Conservation (phyloP, 1,140 invertebrate species). For the Coptotermes formosanus region DNA sequence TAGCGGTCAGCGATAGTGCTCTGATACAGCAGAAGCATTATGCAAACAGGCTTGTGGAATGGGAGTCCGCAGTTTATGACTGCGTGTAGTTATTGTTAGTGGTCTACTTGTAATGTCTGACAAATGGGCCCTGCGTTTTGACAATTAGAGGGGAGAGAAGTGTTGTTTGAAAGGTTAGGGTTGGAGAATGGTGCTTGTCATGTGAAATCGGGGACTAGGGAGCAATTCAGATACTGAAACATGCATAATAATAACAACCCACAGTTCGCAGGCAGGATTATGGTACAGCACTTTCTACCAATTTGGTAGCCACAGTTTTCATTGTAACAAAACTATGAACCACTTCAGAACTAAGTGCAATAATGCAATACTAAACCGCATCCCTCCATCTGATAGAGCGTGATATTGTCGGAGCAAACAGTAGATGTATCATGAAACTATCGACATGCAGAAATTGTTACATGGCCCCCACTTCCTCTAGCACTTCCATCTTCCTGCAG, state of each 20-base stretch:
- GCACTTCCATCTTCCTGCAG: neutral
- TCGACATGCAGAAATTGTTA: neutral
- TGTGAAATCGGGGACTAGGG: neutral
- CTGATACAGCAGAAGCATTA: no score
- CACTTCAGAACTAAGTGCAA: neutral
- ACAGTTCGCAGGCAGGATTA: neutral
- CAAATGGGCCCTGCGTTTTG: neutral
- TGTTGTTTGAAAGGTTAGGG: no score
- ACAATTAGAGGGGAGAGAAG: neutral
- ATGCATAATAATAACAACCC: neutral
- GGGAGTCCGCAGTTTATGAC: neutral
- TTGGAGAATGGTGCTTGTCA: neutral
- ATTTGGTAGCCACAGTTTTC: neutral
- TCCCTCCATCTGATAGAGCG: neutral
- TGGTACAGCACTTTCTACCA: no score
- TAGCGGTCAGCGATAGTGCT: no score
- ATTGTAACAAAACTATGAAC: no score
- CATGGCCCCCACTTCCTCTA: no score
- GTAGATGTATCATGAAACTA: neutral
- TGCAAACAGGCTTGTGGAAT: neutral
- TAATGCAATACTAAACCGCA: neutral
- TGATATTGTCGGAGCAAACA: neutral
- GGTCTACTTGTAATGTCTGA: neutral
- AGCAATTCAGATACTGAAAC: neutral
- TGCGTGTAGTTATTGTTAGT: neutral